phyloP scores from a whole-genome alignment of 2,888 invertebrate genomes.

The Labia minor region DNA sequence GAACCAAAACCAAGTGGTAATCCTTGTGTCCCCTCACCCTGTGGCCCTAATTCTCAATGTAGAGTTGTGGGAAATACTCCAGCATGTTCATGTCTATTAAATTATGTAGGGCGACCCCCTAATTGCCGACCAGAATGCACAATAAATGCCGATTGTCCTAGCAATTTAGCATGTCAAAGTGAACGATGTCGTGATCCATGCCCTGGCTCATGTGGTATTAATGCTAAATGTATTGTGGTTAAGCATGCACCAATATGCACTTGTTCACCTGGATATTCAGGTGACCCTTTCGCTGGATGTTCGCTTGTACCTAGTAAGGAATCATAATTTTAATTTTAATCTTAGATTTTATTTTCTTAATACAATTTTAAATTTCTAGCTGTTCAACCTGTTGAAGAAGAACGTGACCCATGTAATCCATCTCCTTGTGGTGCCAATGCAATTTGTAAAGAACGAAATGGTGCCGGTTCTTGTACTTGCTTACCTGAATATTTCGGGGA shows the following conservation, averaged over 20 bases:
- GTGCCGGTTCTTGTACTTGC: constrained; percentile 72
- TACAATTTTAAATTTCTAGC: constrained; percentile 15
- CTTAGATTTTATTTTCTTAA: not conserved
- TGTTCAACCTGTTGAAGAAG: constrained; percentile 29
- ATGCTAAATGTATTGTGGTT: constrained; percentile 47
- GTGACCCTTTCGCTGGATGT: constrained; percentile 56
- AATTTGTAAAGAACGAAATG: constrained; percentile 67
- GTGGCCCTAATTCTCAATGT: constrained; percentile 47
- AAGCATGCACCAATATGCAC: constrained; percentile 63
- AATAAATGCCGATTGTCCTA: constrained; percentile 43
- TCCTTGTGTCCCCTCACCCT: constrained; percentile 57
- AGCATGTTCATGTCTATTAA: constrained; percentile 44
- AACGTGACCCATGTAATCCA: constrained; percentile 48
- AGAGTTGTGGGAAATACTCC: constrained; percentile 44
- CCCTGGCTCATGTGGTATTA: constrained; percentile 49
- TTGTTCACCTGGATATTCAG: constrained; percentile 49
- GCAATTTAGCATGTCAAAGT: constrained; percentile 40
- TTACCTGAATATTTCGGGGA: constrained; percentile 73
- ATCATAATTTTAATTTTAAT: too few species aligned
- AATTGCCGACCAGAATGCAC: constrained; percentile 56
- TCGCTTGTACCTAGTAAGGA: constrained; percentile 29
- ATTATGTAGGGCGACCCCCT: constrained; percentile 50
- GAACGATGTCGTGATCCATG: constrained; percentile 64
- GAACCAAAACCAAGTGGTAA: constrained; percentile 33
- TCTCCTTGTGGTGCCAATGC: constrained; percentile 62